Evolutionary conservation across 1,140 invertebrate species (phyloP), one percentile per base, ranked within the genome.

Genomic region (Helicoverpa armigera): DNA sequence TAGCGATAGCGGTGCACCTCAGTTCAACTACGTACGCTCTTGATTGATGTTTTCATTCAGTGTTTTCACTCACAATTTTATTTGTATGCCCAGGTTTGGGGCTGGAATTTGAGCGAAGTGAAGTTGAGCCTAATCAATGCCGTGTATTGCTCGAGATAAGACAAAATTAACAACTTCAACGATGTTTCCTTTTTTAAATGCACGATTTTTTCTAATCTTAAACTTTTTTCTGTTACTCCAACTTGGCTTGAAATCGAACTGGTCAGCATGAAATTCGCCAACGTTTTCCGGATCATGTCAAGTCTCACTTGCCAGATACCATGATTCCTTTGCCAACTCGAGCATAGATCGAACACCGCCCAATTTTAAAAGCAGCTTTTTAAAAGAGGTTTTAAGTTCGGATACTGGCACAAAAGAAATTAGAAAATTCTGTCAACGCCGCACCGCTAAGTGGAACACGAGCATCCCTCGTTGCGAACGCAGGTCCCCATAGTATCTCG

Each of bases 1-100:
- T 84, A 35, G 58, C 82, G 81, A 85, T 79, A 54, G 54, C 67
- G 48, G 75, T 77, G 61, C 63, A 67, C 63, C 63, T 70, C 48
- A 11, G 23, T 53, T 16, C 11, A 72, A 72, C 72, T 60, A 74
- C 54, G 11, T 43, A 74, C 16, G 53, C 50, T 74, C 29, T 74
- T 74, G 54, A 74, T 74, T 74, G 53, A 74, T 74, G 53, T 74
- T 74, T 74, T 74, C 54, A 74, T 74, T 74, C 54, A 60, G 35
- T 29, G 29, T 74, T 58, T 67, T 50, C n/a, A 56, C 53, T 58
- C 70, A 31, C 50, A 70, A 31, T 70, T 72, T 72, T 72, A 31
- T 72, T 72, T 72, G 43, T 69, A 50, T 12, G 31, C 10, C 18
- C 14, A 53, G n/a, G 18, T 53, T 51, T 29, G 50, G 2, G 29